Evolutionary conservation across 2,113 vertebrate species (phyloP), one percentile per base, ranked within the genome.

Genomic region (Thinocorus orbignyianus): DNA sequence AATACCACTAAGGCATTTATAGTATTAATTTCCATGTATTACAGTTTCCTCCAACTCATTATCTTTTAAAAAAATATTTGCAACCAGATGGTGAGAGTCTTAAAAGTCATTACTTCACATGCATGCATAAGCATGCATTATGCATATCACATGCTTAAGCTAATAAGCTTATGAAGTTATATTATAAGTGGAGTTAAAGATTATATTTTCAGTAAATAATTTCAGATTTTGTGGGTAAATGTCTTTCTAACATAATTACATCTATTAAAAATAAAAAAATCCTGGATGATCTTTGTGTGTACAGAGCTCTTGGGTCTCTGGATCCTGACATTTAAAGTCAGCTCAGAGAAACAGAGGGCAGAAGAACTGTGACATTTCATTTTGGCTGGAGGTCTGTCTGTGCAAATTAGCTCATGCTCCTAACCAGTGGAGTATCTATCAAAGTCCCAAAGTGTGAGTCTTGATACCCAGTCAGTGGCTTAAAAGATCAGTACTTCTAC

Each of bases 361-460:
- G 81, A 69, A 94, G 31, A 91, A 79, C 49, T 77, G 61, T 95
- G 84, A 61, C 81, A 87, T 91, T 96, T 95, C 8, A 26, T 58
- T 94, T 76, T 82, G 78, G 22, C 70, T 91, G 24, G 28, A 89
- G 54, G 88, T 65, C 28, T 82, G 66, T 77, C 62, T 31, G 64
- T 57, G 44, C 64, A 95, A 86, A 87, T 93, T 80, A 95, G 54
- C 18, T 94, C 39, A 69, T 7, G 26, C 64, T 81, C 18, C 52
- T 13, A 46, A 24, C 58, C 12, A 69, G 54, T 23, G 44, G 28
- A 88, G 41, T 66, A 61, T 60, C 81, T 73, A 52, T 70, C 46
- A 54, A 77, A 69, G 35, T 52, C 41, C 1, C 0, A 60, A 54
- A 66, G 24, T 19, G 16, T 48, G 86, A 79, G 3, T 13, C 48